Conservation (phyloP, 1,140 invertebrate genomes). For the Euglossa dilemma region DNA sequence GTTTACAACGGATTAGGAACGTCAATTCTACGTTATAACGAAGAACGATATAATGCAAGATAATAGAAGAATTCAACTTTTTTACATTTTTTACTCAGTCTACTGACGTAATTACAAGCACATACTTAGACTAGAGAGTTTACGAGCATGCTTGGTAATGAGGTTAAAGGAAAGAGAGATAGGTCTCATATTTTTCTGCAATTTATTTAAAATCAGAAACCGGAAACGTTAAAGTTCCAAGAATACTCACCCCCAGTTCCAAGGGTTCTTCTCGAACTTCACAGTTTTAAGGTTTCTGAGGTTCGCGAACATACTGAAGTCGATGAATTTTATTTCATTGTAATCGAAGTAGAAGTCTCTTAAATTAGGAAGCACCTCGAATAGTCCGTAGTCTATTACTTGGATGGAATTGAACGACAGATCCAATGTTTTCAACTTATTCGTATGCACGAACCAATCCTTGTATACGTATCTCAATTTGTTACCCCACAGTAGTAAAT, state of each 20-base stretch:
- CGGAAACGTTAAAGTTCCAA: conserved; percentile 21
- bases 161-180: neutral
- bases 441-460: conserved; percentile 68
- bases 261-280: conserved; percentile 75
- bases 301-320: conserved; percentile 68
- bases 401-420: conserved; percentile 75
- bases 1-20: no score
- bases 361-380: conserved; percentile 64
- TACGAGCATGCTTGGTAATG: neutral
- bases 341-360: conserved; percentile 74
- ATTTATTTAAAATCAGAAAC: conserved; percentile 34
- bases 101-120: no score
- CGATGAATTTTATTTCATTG: conserved; percentile 68
- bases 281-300: conserved; percentile 69
- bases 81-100: neutral
- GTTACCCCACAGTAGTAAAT: conserved; percentile 75
- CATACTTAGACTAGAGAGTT: neutral
- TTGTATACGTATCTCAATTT: conserved; percentile 64
- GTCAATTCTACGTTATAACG: no score
- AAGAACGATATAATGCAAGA: neutral
- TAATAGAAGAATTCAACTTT: neutral
- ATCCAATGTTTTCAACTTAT: conserved; percentile 70
- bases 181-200: neutral
- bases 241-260: conserved; percentile 74
- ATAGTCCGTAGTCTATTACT: conserved; percentile 66